Conservation (phyloP, 2,888 invertebrate species). For the Cheilosia urbana region DNA sequence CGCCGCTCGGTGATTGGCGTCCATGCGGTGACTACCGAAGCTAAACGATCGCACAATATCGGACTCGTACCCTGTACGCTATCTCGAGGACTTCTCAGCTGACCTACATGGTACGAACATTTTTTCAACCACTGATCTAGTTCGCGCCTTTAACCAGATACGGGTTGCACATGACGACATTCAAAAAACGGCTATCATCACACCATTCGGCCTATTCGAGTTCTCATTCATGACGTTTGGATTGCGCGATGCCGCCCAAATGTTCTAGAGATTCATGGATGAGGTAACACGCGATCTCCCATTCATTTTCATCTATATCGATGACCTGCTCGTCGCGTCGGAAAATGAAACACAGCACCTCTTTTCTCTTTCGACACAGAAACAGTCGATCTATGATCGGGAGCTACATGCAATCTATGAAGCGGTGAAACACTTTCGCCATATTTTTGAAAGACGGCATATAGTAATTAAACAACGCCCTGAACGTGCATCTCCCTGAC, state of each 20-base stretch:
- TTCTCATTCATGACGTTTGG: no score
- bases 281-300: no score
- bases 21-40: constrained; percentile 16
- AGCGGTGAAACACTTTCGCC: constrained; percentile 7
- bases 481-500: not conserved
- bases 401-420: constrained; percentile 27
- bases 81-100: no score
- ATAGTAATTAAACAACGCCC: constrained; percentile 1
- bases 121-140: constrained; percentile 20
- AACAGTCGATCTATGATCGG: constrained; percentile 30
- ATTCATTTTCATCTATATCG: not conserved
- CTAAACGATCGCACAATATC: constrained; percentile 12
- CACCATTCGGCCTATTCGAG: no score
- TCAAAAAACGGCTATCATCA: constrained; percentile 5
- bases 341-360: not conserved
- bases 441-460: constrained; percentile 11
- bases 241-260: no score
- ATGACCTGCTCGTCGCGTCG: not conserved
- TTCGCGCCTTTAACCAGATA: no score
- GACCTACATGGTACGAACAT: not conserved
- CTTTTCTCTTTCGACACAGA: constrained; percentile 2
- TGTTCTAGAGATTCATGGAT: no score
- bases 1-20: constrained; percentile 14
- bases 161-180: no score
- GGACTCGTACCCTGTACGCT: not conserved